Evolutionary conservation across 2,888 invertebrate genomes (phyloP).

Genomic region (Aricia artaxerxes): DNA sequence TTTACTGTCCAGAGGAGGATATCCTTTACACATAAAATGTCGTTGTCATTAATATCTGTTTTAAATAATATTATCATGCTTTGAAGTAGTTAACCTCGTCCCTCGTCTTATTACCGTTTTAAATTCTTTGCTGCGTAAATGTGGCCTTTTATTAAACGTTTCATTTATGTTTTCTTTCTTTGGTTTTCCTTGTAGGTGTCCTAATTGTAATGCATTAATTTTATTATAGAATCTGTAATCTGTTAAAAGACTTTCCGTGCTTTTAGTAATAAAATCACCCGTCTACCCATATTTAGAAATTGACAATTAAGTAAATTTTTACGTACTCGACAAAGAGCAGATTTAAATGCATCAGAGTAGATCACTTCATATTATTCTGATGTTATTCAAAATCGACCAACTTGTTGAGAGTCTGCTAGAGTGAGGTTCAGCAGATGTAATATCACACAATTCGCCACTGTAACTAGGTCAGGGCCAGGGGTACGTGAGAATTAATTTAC

Average conservation of each 20-base stretch:
- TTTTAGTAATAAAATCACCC: no score
- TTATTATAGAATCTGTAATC: not conserved
- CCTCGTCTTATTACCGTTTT: not conserved
- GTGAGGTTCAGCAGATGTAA: conserved; percentile 31
- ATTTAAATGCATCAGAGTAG: no score
- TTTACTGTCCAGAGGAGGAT: not conserved
- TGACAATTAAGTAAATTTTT: no score
- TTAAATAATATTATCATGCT: not conserved
- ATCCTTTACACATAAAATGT: conserved; percentile 18
- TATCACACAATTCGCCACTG: conserved; percentile 46
- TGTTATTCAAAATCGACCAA: not conserved
- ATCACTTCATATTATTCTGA: no score
- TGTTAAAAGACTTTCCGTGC: no score
- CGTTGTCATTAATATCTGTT: not conserved
- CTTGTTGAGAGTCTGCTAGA: not conserved
- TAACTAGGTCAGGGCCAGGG: conserved; percentile 59
- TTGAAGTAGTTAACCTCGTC: conserved; percentile 27
- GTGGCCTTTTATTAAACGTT: not conserved
- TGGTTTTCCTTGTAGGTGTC: not conserved
- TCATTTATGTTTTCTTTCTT: not conserved
- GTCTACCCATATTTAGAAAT: no score
- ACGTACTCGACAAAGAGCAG: no score
- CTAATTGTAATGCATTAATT: not conserved
- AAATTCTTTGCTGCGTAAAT: not conserved
- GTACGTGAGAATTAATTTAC: conserved; percentile 43